Conservation (phyloP, 2,888 invertebrate species). For the Reticulitermes lucifugus region DNA sequence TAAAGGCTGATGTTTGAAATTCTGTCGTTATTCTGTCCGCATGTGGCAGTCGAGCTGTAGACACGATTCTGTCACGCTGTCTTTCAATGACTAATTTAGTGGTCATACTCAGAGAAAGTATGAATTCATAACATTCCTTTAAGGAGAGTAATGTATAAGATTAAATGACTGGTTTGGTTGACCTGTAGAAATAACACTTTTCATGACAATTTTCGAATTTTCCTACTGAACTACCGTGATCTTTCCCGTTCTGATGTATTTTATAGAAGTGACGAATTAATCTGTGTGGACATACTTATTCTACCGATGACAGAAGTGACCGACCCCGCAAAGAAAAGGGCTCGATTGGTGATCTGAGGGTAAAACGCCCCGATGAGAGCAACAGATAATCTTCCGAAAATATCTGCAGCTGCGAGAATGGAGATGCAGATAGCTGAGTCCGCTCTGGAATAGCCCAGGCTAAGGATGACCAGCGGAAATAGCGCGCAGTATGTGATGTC, state of each 20-base stretch:
- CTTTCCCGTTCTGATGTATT: not conserved
- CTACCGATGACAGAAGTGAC: constrained; percentile 69
- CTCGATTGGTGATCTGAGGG: constrained; percentile 72
- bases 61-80: too few relatives aligned
- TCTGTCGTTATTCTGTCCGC: too few relatives aligned
- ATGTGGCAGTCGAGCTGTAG: too few relatives aligned
- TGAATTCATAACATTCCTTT: too few relatives aligned
- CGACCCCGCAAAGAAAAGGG: constrained; percentile 73
- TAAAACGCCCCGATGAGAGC: constrained; percentile 71
- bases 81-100: too few relatives aligned
- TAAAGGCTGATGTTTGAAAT: too few relatives aligned
- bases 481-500: constrained; percentile 32
- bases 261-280: not conserved
- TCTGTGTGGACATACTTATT: not conserved
- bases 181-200: too few relatives aligned
- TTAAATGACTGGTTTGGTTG: too few relatives aligned
- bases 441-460: constrained; percentile 15
- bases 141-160: too few relatives aligned
- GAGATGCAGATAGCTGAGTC: constrained; percentile 57
- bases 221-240: not conserved
- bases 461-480: constrained; percentile 7
- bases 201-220: too few relatives aligned
- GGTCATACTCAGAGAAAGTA: too few relatives aligned
- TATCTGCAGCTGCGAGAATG: constrained; percentile 59
- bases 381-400: constrained; percentile 69